These are phyloP conservation scores for Madoqua kirkii DNA, from an alignment of 2,113 vertebrate genomes.

Conservation along the genomic window DNA sequence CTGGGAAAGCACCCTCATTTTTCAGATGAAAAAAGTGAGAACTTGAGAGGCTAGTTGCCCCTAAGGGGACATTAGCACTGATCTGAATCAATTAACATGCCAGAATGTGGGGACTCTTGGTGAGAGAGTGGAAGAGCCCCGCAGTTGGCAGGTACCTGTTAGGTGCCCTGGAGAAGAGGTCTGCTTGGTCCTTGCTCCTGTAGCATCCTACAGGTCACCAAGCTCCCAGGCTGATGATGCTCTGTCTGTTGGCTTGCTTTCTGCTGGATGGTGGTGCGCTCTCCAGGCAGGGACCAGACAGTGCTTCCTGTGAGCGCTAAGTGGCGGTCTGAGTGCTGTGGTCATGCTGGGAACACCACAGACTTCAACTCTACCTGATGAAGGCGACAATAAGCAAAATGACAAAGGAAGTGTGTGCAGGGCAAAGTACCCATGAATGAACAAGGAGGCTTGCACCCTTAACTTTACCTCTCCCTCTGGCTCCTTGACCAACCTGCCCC, in stretches of 20 bases:
- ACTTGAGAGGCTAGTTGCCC: neutral
- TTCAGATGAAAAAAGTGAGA: neutral
- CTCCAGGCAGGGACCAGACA: neutral
- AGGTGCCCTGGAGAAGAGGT: neutral
- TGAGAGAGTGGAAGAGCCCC: neutral
- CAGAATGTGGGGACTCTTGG: accelerated
- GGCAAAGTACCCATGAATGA: neutral
- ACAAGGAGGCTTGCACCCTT: neutral
- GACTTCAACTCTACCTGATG: too few species aligned
- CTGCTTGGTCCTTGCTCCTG: neutral
- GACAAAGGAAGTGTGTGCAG: too few species aligned
- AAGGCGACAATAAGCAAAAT: neutral
- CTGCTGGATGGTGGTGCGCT: neutral
- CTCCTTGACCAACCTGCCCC: accelerated
- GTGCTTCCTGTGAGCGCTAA: neutral
- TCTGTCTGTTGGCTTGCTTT: neutral
- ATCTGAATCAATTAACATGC: too few species aligned
- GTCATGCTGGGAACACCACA: accelerated
- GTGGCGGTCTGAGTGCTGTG: neutral
- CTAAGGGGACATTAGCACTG: neutral
- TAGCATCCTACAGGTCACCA: accelerated
- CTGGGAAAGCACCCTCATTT: neutral
- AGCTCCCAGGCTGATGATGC: neutral
- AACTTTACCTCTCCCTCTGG: neutral
- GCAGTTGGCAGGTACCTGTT: accelerated